Evolutionary conservation across 2,113 vertebrate genomes (phyloP), one percentile per base, ranked within the genome.

Genomic region (Origma solitaria): DNA sequence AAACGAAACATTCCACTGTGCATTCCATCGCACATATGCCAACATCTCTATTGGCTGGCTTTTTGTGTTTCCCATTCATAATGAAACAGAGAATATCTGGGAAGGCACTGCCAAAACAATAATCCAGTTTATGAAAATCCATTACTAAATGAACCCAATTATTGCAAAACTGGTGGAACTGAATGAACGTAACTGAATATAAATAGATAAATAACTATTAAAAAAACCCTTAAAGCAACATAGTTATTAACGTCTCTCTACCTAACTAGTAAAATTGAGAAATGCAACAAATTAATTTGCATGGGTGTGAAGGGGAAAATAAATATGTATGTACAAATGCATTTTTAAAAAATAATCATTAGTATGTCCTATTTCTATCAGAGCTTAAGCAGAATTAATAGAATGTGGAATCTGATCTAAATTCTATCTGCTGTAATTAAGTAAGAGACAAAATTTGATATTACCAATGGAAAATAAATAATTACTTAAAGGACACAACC

Each of bases 131-230:
- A 65, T 22, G 21, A 38, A 77, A 90, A 86, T 75, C 19, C 38
- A 76, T 56, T 82, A 72, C 22, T 92, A 61, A 86, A 69, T 72
- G 2, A 83, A 92, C 76, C 6, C 31, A 95, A 27, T 44, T 81
- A 71, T 17, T 65, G 23, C 24, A 78, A 64, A 79, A 75, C 25
- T 58, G 24, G 13, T 81, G 15, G 38, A 75, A 87, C 33, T 35
- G 18, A 70, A 86, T 66, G 11, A 85, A 75, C 27, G 12, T 33
- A 73, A 81, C 13, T 49, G 16, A 81, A 68, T 64, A n/a, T 30
- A 73, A 82, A 66, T 15, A 81, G 18, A 53, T 44, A 75, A 45
- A 72, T 23, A 14, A 2, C 2, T 9, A 15, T 31, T 40, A 12
- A 16, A 51, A 73, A 54, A 40, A 57, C 8, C 10, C 27, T 23